Evolutionary conservation across 2,888 invertebrate species (phyloP), one percentile per base, ranked within the genome.

Genomic region (Drosophila niveifrons): DNA sequence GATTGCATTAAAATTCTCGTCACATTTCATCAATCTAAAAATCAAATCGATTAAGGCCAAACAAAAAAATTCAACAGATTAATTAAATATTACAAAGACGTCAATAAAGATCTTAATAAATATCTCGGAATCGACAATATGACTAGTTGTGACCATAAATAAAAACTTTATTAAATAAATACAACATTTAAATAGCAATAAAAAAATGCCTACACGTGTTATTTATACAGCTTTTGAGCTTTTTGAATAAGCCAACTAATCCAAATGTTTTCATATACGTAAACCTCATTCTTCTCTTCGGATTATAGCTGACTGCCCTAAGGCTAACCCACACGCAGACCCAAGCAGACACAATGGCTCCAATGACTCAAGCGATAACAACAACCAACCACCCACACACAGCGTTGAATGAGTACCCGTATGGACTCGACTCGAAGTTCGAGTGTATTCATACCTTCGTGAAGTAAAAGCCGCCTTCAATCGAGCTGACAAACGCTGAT

Each of bases 401-500:
- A 10, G 28, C 23, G 11, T 59, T 56, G 36, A n/a, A 61, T 44
- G 44, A 75, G 52, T 64, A 68, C 79, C 79, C 79, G 79, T 57
- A 73, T 72, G 10, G 11, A 31, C 8, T 29, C 29, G 4, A 29
- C 29, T 63, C n/a, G n/a, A 41, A 47, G 46, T 47, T 29, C n/a
- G 11, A 34, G 18, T 51, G 41, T 47, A 66, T 41, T 39, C 39
- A 48, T 46, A 48, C 4, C 44, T 46, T 23, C n/a, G 23, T 23
- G 44, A 47, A 41, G 61, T 59, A 61, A 82, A 67, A 63, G 53
- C 62, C 67, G 53, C 62, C 69, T 58, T 65, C 66, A 56, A 83
- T 64, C 51, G 34, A 62, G 18, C 86, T 82, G 86, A 83, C 82
- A 83, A 77, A 87, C 82, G 71, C 89, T 83, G 83, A 83, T 83